Evolutionary conservation across 92 coral and sea anemone species (phyloP).

Genomic region (Umimayanthus kanabou): DNA sequence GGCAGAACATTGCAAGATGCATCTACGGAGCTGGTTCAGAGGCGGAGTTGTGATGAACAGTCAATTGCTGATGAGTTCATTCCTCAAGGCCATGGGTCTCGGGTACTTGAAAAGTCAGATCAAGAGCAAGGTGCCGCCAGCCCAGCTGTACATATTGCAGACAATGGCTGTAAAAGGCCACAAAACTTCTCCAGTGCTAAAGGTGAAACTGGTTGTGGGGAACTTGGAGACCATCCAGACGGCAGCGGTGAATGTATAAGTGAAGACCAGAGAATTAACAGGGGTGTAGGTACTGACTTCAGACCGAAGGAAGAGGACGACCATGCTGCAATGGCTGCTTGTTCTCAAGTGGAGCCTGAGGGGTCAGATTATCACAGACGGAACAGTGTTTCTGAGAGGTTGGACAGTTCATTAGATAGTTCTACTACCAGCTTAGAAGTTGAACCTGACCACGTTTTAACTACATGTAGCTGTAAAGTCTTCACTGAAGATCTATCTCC

Average conservation of each 20-base stretch:
- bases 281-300: neutral
- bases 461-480: constrained; percentile 25
- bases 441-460: neutral
- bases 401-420: neutral
- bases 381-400: neutral
- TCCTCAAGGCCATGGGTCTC: neutral
- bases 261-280: neutral
- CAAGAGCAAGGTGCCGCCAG: neutral
- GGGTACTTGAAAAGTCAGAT: neutral
- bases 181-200: neutral
- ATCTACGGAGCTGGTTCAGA: neutral
- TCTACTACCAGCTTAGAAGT: constrained; percentile 2
- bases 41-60: neutral
- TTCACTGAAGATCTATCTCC: constrained; percentile 1
- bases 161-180: neutral
- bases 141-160: neutral
- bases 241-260: neutral
- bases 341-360: neutral
- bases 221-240: neutral
- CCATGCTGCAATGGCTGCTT: neutral
- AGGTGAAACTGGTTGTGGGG: neutral
- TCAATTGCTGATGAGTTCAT: neutral
- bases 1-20: neutral
- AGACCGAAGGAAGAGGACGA: neutral
- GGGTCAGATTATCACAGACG: neutral